Evolutionary conservation across 2,888 invertebrate species (phyloP).

Genomic region (Scelioninae gen. 1): DNA sequence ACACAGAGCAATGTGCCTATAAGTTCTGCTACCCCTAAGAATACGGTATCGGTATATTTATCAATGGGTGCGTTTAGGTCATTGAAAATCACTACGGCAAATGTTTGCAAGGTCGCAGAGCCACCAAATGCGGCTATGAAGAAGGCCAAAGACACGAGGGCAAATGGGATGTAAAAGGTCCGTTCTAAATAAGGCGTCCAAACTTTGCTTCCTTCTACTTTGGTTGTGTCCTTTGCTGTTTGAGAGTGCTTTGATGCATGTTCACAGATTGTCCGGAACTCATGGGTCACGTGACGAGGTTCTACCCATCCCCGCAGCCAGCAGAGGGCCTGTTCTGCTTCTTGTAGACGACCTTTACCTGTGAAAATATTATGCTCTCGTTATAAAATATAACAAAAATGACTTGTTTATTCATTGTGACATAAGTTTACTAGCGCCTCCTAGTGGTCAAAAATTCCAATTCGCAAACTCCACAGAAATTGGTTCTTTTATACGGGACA

Average conservation of each 20-base stretch:
- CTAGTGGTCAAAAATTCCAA: no score
- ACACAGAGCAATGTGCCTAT: constrained; percentile 89
- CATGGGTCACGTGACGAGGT: constrained; percentile 86
- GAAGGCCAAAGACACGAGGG: constrained; percentile 88
- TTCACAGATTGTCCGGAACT: constrained; percentile 86
- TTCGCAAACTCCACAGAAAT: no score
- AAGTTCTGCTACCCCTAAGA: constrained; percentile 89
- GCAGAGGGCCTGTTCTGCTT: constrained; percentile 89
- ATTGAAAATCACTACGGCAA: constrained; percentile 90
- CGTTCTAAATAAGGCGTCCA: constrained; percentile 85
- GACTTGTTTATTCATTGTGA: no score
- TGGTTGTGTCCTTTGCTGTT: neutral
- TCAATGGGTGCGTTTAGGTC: constrained; percentile 90
- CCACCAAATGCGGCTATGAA: constrained; percentile 91
- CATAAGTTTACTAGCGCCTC: no score
- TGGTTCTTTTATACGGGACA: no score
- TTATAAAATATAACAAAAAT: no score
- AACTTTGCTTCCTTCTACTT: constrained; percentile 69
- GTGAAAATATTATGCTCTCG: neutral
- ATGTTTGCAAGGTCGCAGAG: constrained; percentile 90
- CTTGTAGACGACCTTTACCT: constrained; percentile 87
- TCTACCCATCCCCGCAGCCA: constrained; percentile 93
- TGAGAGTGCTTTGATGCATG: constrained; percentile 80
- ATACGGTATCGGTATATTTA: constrained; percentile 90
- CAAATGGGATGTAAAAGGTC: constrained; percentile 89